These are phyloP conservation scores for Drosophila kuntzei DNA, from an alignment of 2,888 invertebrate genomes.

Conservation along the genomic window DNA sequence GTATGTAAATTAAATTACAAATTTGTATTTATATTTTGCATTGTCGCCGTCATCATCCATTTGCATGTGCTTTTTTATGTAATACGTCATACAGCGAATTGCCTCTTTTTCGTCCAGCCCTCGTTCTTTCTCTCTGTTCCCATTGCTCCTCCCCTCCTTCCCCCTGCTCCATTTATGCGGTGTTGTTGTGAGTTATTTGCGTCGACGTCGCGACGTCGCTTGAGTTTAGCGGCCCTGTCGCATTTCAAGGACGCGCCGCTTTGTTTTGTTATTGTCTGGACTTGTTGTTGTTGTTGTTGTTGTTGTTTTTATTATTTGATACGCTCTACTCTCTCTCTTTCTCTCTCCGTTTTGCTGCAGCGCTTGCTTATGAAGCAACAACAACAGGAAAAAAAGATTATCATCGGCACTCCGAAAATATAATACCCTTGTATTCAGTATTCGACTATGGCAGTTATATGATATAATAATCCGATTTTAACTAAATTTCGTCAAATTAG, in stretches of 20 bases:
- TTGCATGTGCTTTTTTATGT: conserved; percentile 17
- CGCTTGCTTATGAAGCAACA: conserved; percentile 35
- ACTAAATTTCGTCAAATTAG: too few relatives aligned
- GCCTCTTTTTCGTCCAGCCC: conserved; percentile 14
- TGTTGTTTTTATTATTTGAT: conserved; percentile 27
- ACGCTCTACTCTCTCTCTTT: conserved; percentile 23
- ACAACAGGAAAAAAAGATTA: conserved; percentile 11
- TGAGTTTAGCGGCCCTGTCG: conserved; percentile 76
- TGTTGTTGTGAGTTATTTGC: conserved; percentile 75
- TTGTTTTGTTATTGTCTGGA: conserved; percentile 81
- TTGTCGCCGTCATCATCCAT: conserved; percentile 21
- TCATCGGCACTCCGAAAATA: neutral
- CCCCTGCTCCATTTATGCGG: conserved; percentile 11
- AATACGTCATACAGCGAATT: conserved; percentile 19
- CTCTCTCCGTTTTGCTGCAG: conserved; percentile 13
- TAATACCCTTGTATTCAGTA: neutral
- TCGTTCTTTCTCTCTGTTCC: conserved; percentile 25
- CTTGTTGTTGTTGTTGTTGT: conserved; percentile 41
- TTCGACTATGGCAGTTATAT: neutral
- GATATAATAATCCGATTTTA: neutral
- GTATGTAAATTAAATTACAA: conserved; percentile 9
- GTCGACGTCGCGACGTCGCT: conserved; percentile 54
- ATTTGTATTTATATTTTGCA: conserved; percentile 24
- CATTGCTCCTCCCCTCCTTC: neutral
- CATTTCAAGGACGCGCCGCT: conserved; percentile 72